phyloP scores from a whole-genome alignment of 2,888 invertebrate genomes.

The Melanostoma scalare region DNA sequence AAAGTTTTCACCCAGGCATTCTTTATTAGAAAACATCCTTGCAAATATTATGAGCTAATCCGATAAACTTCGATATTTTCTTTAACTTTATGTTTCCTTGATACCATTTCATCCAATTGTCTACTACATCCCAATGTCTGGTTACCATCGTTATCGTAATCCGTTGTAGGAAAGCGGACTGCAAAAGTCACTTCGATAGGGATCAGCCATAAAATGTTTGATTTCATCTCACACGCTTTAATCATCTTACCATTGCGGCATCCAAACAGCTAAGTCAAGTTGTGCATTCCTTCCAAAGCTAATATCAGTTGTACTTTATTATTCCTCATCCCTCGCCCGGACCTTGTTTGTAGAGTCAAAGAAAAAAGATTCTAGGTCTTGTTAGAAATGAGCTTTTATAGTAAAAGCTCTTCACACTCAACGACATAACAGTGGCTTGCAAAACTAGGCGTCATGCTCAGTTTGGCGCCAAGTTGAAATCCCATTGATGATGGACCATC shows the following conservation, averaged over 20 bases:
- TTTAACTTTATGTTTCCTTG: not conserved
- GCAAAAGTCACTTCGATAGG: conserved; percentile 10
- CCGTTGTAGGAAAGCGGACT: conserved; percentile 24
- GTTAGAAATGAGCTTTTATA: conserved; percentile 56
- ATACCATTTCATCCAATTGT: conserved; percentile 19
- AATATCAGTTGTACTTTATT: conserved; percentile 29
- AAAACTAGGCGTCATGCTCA: conserved; percentile 66
- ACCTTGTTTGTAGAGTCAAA: not conserved
- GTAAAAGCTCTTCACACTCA: conserved; percentile 58
- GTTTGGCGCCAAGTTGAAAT: conserved; percentile 64
- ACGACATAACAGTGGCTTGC: conserved; percentile 49
- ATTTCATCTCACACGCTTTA: conserved; percentile 18
- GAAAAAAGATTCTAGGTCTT: not conserved
- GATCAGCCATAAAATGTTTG: conserved; percentile 58
- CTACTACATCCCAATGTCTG: conserved; percentile 52
- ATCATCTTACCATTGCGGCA: not conserved
- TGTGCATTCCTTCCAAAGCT: conserved; percentile 21
- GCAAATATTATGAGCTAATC: not conserved
- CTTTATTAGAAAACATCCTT: no score
- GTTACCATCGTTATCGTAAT: conserved; percentile 42
- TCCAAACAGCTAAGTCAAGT: conserved; percentile 25
- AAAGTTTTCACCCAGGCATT: no score
- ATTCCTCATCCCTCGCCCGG: conserved; percentile 4
- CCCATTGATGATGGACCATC: conserved; percentile 62
- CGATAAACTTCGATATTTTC: not conserved